Evolutionary conservation across 2,888 invertebrate species (phyloP), one percentile per base, ranked within the genome.

Genomic region (Rosalia funebris): DNA sequence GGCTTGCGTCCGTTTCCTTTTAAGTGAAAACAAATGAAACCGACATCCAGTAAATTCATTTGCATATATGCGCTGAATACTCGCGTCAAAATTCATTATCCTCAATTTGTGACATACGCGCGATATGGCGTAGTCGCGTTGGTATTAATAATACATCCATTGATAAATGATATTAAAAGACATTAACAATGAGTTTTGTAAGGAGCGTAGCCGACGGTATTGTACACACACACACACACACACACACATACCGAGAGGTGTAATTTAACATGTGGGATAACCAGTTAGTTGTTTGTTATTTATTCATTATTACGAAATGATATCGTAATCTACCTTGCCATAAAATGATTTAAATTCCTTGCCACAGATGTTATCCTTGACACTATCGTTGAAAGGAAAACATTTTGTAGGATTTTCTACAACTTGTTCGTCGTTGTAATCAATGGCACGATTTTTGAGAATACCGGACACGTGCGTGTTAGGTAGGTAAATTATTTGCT

Each of bases 361-460:
- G 9, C 14, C 31, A 11, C n/a, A 57, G 48, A 16, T 11, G 57
- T 57, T 50, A 36, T 57, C 57, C 57, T 50, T 57, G 57, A 57
- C 57, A 50, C 50, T 15, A 12, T n/a, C 11, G 17, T 36, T 10
- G 39, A 50, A 25, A 50, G 14, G 50, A 39, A 50, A 39, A 25
- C 20, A 19, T 34, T 36, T 50, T 10, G 37, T 39, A 9, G 11
- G 39, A 20, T 17, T 47, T 17, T 5, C 14, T 36, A n/a, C 31
- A 15, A 5, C 5, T n/a, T 15, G 10, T n/a, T 32, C 15, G 4
- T 48, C 11, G 34, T 16, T 16, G 17, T 48, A 17, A 19, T 32
- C n/a, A n/a, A n/a, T n/a, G n/a, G n/a, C n/a, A n/a, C n/a, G n/a
- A 9, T 32, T 15, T 32, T 46, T 10, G 11, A 34, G 34, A 32